Base-by-base conservation (phyloP, 2,797 vertebrate genomes). In the Botia kubotai region DNA sequence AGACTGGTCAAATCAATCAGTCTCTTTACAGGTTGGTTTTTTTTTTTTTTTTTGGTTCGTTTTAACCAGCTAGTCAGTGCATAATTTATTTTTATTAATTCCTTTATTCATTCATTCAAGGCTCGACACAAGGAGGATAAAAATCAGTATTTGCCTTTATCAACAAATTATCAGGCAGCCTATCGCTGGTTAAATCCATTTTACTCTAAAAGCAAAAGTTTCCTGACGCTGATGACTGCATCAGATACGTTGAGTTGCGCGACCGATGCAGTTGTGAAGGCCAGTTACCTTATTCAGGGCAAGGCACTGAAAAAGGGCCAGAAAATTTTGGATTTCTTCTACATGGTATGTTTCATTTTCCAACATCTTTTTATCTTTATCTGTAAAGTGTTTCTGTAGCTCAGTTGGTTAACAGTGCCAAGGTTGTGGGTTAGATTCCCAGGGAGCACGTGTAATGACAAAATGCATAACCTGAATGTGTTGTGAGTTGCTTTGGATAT, bases 191-290 rank as follows among this genome's bases (percentile, higher is more conserved):
- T 89, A 14, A 17, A 0, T 0, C 81, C 85, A 0, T 96, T 96
- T 85, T 94, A 95, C 89, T 97, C 96, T 36, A 86, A 89, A 60
- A 96, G 94, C 76, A 92, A 72, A 1, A 96, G 96, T 78, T 97
- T 95, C 75, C 17, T 96, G 84, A 94, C 90, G 86, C 88, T 97
- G 0, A 84, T 87, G 84, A 88, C 87, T 2, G 76, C 88, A 50
- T 55, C 10, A 1, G 80, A 84, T 17, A 67, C 78, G 26, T 84
- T 97, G 62, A 77, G 86, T 39, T 97, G 96, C 57, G 84, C 89
- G 57, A 83, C 83, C 26, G 87, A 90, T 2, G 87, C 55, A 0
- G 29, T 0, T 0, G 81, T 96, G 48, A 84, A 12, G 0, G 89
- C 90, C 21, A 83, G 88, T 69, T 97, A 95, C 85, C 89, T 93